phyloP scores from a whole-genome alignment of 2,113 vertebrate genomes.

The Shinisaurus crocodilurus region DNA sequence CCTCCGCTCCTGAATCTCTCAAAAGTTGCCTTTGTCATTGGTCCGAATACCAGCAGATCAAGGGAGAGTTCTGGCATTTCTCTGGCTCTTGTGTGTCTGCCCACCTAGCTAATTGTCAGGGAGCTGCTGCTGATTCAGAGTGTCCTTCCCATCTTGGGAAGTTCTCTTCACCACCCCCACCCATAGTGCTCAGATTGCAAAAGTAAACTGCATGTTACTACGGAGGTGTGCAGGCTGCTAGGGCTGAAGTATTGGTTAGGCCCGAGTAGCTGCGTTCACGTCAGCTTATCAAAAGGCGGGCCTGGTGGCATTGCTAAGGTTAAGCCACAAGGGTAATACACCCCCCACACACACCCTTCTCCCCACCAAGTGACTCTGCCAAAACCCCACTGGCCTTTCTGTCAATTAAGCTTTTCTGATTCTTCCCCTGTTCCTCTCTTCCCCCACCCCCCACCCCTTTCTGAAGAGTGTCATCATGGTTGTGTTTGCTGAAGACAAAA shows the following conservation, averaged over 20 bases:
- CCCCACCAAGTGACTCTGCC: not conserved
- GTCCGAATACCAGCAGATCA: not conserved
- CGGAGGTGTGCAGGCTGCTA: not conserved
- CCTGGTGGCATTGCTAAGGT: not conserved
- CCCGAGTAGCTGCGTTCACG: not conserved
- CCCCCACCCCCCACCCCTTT: not conserved
- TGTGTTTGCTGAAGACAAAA: constrained; percentile 98
- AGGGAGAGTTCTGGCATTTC: too few species aligned
- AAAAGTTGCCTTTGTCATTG: not conserved
- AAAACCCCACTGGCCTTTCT: not conserved
- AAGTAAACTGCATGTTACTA: not conserved
- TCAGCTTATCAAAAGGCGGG: not conserved
- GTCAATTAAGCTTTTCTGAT: not conserved
- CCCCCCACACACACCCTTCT: not conserved
- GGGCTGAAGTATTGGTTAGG: too few species aligned
- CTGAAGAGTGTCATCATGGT: constrained; percentile 97
- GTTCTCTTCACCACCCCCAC: not conserved
- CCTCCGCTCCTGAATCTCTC: too few species aligned
- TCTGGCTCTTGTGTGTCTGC: not conserved
- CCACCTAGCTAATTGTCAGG: not conserved
- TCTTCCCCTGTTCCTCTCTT: not conserved
- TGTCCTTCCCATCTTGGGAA: not conserved
- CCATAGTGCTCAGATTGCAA: not conserved
- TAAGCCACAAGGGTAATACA: not conserved
- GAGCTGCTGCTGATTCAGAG: not conserved